Evolutionary conservation across 2,888 invertebrate genomes (phyloP).

Genomic region (Ypsolopha scabrella): DNA sequence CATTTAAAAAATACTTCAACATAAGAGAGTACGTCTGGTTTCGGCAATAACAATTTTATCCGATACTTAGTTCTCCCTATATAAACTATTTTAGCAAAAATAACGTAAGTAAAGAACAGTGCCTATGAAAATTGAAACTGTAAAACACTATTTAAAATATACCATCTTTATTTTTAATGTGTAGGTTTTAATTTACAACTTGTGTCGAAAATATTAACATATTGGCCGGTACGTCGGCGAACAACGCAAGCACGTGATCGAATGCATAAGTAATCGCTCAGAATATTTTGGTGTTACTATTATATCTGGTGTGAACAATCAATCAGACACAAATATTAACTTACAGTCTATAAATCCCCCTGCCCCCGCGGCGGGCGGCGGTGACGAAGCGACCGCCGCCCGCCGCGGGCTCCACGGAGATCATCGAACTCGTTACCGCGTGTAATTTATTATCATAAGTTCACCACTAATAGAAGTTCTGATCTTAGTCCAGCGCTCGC

Average conservation of each 20-base stretch:
- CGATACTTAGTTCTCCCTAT: constrained; percentile 20
- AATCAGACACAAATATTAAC: constrained; percentile 58
- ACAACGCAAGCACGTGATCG: constrained; percentile 36
- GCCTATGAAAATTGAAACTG: constrained; percentile 39
- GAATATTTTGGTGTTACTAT: constrained; percentile 57
- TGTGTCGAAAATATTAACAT: constrained; percentile 41
- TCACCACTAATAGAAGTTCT: constrained; percentile 64
- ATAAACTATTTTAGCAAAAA: constrained; percentile 44
- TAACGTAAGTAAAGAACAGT: constrained; percentile 33
- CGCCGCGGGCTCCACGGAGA: constrained; percentile 37
- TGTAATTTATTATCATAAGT: constrained; percentile 65
- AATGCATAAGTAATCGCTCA: constrained; percentile 28
- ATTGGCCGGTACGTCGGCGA: constrained; percentile 59
- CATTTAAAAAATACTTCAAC: not conserved
- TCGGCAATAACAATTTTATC: not conserved
- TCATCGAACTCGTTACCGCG: constrained; percentile 50
- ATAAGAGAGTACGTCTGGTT: constrained; percentile 18
- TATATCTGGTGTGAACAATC: constrained; percentile 46
- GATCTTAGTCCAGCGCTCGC: constrained; percentile 50
- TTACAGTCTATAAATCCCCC: constrained; percentile 41
- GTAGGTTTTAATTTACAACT: constrained; percentile 25
- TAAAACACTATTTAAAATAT: constrained; percentile 53
- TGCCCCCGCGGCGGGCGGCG: constrained; percentile 41
- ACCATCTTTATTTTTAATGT: constrained; percentile 18
- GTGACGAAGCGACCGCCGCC: constrained; percentile 23